phyloP scores from a whole-genome alignment of 2,797 vertebrate species.

The Rhynchonycteris naso region DNA sequence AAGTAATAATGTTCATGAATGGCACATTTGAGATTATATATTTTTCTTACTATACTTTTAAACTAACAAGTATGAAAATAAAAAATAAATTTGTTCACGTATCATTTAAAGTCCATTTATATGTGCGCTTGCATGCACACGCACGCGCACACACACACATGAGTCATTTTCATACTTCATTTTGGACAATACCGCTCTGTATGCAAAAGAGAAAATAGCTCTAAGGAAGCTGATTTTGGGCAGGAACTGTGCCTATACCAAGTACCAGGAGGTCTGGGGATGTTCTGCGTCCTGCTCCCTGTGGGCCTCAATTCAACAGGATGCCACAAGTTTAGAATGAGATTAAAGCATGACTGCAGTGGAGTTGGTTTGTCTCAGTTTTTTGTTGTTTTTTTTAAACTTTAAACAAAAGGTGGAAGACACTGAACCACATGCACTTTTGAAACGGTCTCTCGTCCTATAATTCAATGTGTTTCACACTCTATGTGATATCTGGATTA shows the following conservation, averaged over 20 bases:
- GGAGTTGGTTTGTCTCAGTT: background rate
- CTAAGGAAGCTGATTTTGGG: background rate
- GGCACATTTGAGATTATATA: background rate
- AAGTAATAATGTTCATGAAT: background rate
- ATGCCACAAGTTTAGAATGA: slow-evolving; percentile 51
- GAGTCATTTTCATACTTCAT: background rate
- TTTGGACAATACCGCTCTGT: background rate
- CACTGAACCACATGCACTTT: slow-evolving; percentile 4
- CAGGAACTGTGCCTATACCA: background rate
- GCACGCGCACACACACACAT: background rate
- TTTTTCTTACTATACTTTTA: background rate
- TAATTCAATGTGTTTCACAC: background rate
- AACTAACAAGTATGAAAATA: background rate
- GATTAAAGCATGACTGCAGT: slow-evolving; percentile 44
- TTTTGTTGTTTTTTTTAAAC: background rate
- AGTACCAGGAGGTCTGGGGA: background rate
- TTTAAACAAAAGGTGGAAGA: slow-evolving; percentile 55
- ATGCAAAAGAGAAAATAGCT: slow-evolving; percentile 24
- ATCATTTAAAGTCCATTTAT: background rate
- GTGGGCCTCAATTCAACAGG: background rate
- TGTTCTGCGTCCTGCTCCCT: background rate
- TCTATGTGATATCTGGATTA: background rate
- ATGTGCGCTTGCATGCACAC: accelerated
- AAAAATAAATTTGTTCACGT: background rate
- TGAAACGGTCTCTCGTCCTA: background rate